Evolutionary conservation across 1,140 invertebrate genomes (phyloP).

Genomic region (Solen grandis): DNA sequence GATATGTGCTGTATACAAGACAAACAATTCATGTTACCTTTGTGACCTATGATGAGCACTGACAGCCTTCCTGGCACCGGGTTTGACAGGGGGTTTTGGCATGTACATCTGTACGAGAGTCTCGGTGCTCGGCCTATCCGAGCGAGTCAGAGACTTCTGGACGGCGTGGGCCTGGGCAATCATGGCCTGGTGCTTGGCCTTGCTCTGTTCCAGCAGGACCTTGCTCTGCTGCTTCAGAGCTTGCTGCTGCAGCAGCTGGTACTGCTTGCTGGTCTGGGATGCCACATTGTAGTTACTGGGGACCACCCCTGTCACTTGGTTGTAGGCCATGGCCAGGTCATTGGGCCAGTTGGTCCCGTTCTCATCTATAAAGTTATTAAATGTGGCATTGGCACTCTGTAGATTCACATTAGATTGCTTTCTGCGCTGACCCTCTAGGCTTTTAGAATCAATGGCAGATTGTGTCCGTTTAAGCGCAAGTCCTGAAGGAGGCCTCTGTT

Average conservation of each 20-base stretch:
- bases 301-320: constrained; percentile 71
- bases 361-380: constrained; percentile 74
- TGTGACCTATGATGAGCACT: constrained; percentile 66
- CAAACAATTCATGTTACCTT: constrained; percentile 60
- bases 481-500: constrained; percentile 57
- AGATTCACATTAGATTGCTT: constrained; percentile 64
- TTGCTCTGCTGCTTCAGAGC: constrained; percentile 65
- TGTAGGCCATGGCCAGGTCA: constrained; percentile 71
- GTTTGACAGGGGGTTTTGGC: constrained; percentile 73
- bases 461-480: constrained; percentile 29
- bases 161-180: constrained; percentile 78
- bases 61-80: constrained; percentile 60
- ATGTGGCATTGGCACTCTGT: constrained; percentile 74
- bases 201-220: constrained; percentile 74
- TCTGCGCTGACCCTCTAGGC: constrained; percentile 23
- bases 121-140: constrained; percentile 26
- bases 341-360: constrained; percentile 65
- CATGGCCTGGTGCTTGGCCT: constrained; percentile 79
- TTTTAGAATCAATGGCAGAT: constrained; percentile 42
- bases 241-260: constrained; percentile 70
- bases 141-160: constrained; percentile 61
- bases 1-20: neutral
- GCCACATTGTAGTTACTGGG: constrained; percentile 71
- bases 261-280: constrained; percentile 71
- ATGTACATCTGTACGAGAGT: constrained; percentile 63